Evolutionary conservation across 2,113 vertebrate genomes (phyloP), one percentile per base, ranked within the genome.

Genomic region (Agapornis roseicollis): DNA sequence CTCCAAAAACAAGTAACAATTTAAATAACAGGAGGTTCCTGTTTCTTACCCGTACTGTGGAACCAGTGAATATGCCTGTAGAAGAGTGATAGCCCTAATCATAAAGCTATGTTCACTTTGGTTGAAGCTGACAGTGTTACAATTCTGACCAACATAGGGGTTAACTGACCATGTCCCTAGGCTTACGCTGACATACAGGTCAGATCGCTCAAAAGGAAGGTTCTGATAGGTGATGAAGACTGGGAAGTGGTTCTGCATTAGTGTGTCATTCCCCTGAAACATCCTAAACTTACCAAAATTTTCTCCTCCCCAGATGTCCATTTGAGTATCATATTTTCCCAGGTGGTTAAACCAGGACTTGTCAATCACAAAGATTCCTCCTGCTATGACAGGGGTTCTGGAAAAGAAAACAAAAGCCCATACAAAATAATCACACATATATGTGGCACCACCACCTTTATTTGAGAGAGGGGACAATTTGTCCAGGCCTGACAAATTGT

Each of bases 301-400:
- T 97, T 99, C 99, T 92, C 99, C 99, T 58, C 99, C 99, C 99
- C 99, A 99, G 97, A 99, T 99, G 96, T 99, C 99, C 99, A 99
- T 99, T 96, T 99, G 99, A 71, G 99, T 99, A 96, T 99, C 99
- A 2, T 99, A 99, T 97, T 99, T 99, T 66, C 99, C 99, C 95
- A 99, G 97, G 89, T 99, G 99, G 97, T 99, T 99, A 97, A 99
- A 99, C 99, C 99, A 99, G 96, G 98, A 98, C 96, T 99, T 99
- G 97, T 99, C 98, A 73, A 99, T 99, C 94, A 99, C 99, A 37
- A 99, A 99, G 93, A 99, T 99, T 46, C 99, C 99, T 60, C 99
- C 99, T 20, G 99, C 99, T 86, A 99, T 99, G 85, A 99, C 99
- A 18, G 99, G 99, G 6, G 99, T 99, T 98, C 99, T 99, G 95